Evolutionary conservation across 2,113 vertebrate genomes (phyloP).

Genomic region (Chloroceryle aenea): DNA sequence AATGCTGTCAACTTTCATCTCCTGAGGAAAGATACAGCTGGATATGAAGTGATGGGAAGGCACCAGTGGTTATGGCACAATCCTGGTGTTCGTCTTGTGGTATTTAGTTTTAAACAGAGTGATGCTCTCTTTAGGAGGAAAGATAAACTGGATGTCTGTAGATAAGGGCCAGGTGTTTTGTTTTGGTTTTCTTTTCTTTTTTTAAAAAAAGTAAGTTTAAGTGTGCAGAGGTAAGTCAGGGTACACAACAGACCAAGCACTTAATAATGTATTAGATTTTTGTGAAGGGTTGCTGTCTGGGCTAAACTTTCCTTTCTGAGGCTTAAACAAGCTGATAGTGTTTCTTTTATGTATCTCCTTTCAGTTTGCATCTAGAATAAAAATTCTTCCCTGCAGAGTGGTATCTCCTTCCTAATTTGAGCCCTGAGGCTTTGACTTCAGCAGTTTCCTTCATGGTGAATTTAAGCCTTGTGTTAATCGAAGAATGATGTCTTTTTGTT

Average conservation of each 20-base stretch:
- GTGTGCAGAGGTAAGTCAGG: neutral
- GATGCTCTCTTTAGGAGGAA: neutral
- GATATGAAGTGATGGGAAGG: neutral
- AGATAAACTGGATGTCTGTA: neutral
- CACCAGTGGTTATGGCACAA: neutral
- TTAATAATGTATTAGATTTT: neutral
- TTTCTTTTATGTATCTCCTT: neutral
- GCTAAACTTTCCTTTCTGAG: neutral
- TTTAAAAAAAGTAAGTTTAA: no score
- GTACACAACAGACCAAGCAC: neutral
- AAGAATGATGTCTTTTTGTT: constrained; percentile 61
- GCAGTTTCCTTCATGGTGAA: constrained; percentile 40
- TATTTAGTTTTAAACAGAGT: neutral
- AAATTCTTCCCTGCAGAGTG: neutral
- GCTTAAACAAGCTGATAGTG: neutral
- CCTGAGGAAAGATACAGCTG: rapidly evolving
- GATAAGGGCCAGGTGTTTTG: neutral
- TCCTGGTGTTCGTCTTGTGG: neutral
- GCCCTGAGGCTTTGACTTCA: constrained; percentile 3
- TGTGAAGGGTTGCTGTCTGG: neutral
- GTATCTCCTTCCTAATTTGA: neutral
- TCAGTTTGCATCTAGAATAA: neutral
- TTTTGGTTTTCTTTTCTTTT: no score
- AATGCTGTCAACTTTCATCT: neutral
- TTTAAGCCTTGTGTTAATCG: constrained; percentile 54